Conservation (phyloP, 2,113 vertebrate genomes). For the Xiphophorus couchianus region DNA sequence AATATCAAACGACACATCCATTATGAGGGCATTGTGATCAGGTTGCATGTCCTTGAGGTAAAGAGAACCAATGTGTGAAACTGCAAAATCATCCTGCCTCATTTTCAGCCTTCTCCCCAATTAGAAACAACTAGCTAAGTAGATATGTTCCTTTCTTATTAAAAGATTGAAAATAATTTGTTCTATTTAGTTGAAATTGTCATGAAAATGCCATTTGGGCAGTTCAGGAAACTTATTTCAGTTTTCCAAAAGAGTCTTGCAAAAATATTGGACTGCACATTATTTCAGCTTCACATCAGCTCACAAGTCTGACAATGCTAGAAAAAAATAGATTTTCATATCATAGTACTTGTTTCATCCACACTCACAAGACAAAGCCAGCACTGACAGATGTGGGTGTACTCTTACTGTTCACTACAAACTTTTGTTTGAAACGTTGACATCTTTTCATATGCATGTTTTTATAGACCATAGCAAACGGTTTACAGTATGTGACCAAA, state of each 20-base stretch:
- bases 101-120: not conserved
- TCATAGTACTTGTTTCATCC: conserved; percentile 11
- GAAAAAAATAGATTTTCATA: not conserved
- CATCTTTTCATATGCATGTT: not conserved
- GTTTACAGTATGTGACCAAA: not conserved
- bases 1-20: conserved; percentile 51
- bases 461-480: not conserved
- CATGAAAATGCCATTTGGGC: not conserved
- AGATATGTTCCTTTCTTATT: not conserved
- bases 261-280: not conserved
- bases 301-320: conserved; percentile 1
- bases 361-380: conserved; percentile 4
- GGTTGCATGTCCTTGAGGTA: conserved; percentile 52
- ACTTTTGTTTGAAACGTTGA: conserved; percentile 28
- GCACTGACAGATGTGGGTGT: conserved; percentile 8
- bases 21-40: conserved; percentile 33
- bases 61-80: conserved; percentile 8
- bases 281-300: not conserved
- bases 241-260: not conserved
- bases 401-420: not conserved
- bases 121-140: not conserved
- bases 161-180: not conserved
- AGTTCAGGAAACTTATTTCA: not conserved
- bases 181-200: not conserved
- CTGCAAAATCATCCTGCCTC: conserved; percentile 18